A percentile compares a stretch with the other conserved stretches of the same genome.
Conservation (phyloP, 1,140 invertebrate species). For the Pseudachorutes palmiensis region DNA sequence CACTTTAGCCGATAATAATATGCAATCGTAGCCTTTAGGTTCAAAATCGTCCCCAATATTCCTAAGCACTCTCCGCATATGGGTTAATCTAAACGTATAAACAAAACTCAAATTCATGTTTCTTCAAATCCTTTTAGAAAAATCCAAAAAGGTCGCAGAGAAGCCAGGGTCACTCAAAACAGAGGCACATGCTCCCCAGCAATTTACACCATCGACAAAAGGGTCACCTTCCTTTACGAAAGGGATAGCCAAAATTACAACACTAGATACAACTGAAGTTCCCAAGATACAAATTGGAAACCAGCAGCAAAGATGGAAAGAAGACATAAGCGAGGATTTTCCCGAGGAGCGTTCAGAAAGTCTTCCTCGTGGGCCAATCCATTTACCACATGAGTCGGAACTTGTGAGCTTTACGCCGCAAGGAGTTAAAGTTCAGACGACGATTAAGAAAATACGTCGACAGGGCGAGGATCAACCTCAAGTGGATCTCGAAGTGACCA, state of each 20-base stretch:
- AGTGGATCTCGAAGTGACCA: conserved; percentile 15
- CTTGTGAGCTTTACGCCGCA: not conserved
- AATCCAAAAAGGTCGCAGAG: too few relatives aligned
- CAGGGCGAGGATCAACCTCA: conserved; percentile 13
- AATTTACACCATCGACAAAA: too few relatives aligned
- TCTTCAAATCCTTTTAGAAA: too few relatives aligned
- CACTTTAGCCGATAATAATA: too few relatives aligned
- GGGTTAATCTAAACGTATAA: too few relatives aligned
- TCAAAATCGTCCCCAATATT: too few relatives aligned
- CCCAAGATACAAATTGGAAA: not conserved
- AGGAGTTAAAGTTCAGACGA: not conserved
- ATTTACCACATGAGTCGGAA: not conserved
- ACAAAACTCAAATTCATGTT: too few relatives aligned
- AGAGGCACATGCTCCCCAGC: too few relatives aligned
- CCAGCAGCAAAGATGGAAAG: not conserved
- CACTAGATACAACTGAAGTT: not conserved
- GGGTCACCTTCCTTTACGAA: not conserved
- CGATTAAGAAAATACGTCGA: conserved; percentile 13
- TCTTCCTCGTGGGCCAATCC: not conserved
- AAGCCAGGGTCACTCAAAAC: too few relatives aligned
- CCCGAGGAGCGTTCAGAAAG: not conserved
- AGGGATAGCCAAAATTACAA: not conserved
- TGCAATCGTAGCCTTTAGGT: too few relatives aligned
- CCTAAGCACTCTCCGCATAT: too few relatives aligned
- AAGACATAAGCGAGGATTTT: not conserved